Percentiles rank a stretch among this genome's conserved stretches.
Conservation (phyloP, 2,888 invertebrate genomes). For the Lepidochrysops patricia region DNA sequence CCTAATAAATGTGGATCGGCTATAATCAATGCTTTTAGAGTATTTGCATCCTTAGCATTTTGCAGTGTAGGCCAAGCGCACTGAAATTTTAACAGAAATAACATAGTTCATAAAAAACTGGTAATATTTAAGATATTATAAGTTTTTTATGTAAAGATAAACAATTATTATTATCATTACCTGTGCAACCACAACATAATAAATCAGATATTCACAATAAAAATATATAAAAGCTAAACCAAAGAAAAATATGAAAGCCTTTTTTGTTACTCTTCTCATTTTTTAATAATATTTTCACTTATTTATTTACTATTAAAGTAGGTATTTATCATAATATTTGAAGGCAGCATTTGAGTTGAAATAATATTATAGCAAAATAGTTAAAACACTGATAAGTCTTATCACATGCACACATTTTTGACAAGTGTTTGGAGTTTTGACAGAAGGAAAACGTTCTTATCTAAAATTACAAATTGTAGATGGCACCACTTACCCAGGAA, state of each 20-base stretch:
- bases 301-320: background rate
- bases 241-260: conserved; percentile 32
- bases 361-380: background rate
- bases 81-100: too few species aligned
- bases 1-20: conserved; percentile 95
- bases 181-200: conserved; percentile 50
- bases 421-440: background rate
- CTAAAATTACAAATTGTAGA: background rate
- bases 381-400: background rate
- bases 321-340: background rate
- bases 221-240: conserved; percentile 40
- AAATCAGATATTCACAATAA: conserved; percentile 56
- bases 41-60: conserved; percentile 40
- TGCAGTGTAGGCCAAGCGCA: conserved; percentile 81
- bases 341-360: background rate
- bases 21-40: conserved; percentile 84
- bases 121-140: too few species aligned
- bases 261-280: conserved; percentile 49
- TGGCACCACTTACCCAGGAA: background rate
- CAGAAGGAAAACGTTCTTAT: background rate
- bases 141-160: too few species aligned
- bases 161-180: conserved; percentile 21
- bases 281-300: conserved; percentile 11
- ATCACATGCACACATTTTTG: background rate
- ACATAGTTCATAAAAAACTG: too few species aligned